Percentiles rank a stretch among this genome's conserved stretches.
Evolutionary conservation across 1,140 invertebrate genomes (phyloP).

Genomic region (Dufourea novaeangliae): DNA sequence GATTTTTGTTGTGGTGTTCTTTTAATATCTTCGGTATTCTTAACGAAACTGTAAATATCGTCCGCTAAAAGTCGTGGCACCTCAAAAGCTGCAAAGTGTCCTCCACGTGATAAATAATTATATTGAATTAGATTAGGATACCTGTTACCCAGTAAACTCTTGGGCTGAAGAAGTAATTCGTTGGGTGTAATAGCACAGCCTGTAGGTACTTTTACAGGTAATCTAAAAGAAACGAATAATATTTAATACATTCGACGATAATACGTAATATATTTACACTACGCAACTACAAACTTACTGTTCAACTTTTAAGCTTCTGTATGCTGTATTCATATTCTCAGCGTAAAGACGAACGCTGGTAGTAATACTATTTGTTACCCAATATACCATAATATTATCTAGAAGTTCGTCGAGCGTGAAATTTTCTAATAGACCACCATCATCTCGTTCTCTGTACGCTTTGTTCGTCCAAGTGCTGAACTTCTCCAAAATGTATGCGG

Average conservation of each 20-base stretch:
- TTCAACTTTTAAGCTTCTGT: slow-evolving; percentile 79
- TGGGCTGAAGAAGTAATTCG: slow-evolving; percentile 84
- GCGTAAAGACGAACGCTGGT: slow-evolving; percentile 89
- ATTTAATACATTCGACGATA: neutral
- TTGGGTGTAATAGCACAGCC: slow-evolving; percentile 86
- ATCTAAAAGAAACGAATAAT: slow-evolving; percentile 77
- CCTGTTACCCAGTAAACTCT: slow-evolving; percentile 83
- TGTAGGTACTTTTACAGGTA: slow-evolving; percentile 84
- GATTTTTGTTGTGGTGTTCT: neutral
- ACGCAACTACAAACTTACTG: slow-evolving; percentile 72
- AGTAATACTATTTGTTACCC: slow-evolving; percentile 89
- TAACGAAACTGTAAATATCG: slow-evolving; percentile 83
- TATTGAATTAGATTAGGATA: slow-evolving; percentile 86
- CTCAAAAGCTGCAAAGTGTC: slow-evolving; percentile 94
- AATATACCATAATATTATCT: slow-evolving; percentile 95
- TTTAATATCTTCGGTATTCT: slow-evolving; percentile 39
- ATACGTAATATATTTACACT: neutral
- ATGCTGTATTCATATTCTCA: slow-evolving; percentile 82
- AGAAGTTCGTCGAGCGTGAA: slow-evolving; percentile 89
- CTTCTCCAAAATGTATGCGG: slow-evolving; percentile 93
- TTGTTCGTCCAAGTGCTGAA: slow-evolving; percentile 90
- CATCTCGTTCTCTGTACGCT: slow-evolving; percentile 81
- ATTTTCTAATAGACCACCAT: slow-evolving; percentile 88
- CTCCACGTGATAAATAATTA: slow-evolving; percentile 85
- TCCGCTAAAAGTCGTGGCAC: slow-evolving; percentile 86